These are phyloP conservation scores for Caenorhabditis elegans DNA, from an alignment of 1,140 invertebrate species.

Conservation along the genomic window WBcel235 BX284603.4:12223501-12224000, in stretches of 20 bases:
- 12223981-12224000: no score
- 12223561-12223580: no score
- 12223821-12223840: not conserved
- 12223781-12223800: slow-evolving; percentile 11
- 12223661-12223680: slow-evolving; percentile 99
- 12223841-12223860: not conserved
- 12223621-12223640: slow-evolving; percentile 84
- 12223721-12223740: slow-evolving; percentile 99
- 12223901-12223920: no score
- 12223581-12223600: no score
- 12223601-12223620: no score
- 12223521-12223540: no score
- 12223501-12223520: no score
- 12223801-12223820: not conserved
- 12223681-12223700: slow-evolving; percentile 94
- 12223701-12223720: slow-evolving; percentile 92
- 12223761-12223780: slow-evolving; percentile 67
- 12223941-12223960: no score
- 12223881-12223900: no score
- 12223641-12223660: slow-evolving; percentile 92
- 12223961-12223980: no score
- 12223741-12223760: slow-evolving; percentile 99
- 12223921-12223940: no score
- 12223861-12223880: not conserved
- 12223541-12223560: no score